Base-by-base conservation (phyloP, 2,888 invertebrate species). In the Strigamia transsilvanica region DNA sequence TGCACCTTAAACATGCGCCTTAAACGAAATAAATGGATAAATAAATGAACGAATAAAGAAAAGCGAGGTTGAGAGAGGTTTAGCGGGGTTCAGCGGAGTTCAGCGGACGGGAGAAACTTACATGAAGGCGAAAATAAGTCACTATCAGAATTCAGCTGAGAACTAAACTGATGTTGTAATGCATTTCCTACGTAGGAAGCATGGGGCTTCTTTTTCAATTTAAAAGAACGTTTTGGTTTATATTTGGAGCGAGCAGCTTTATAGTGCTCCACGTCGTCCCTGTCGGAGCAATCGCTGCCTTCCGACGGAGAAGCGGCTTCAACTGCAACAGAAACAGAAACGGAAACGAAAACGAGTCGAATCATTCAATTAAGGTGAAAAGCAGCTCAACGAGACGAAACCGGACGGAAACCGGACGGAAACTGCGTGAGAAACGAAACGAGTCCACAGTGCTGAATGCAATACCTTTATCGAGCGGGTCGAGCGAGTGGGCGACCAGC, bases 111-210 rank as follows among this genome's bases (percentile, higher is more conserved):
- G 27, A 27, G 51, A 80, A 79, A 88, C 88, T 88, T 87, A 88
- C 88, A 88, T 85, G 88, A 87, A 84, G 87, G 87, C 85, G 88
- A 87, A 85, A 88, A 89, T 87, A 89, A 88, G 83, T 89, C 89
- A 85, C 85, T 89, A 84, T 86, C 86, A 83, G 86, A 86, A 83
- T 85, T 85, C 82, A 86, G 85, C 83, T 84, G 85, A 81, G 84
- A 84, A 84, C 84, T 83, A 84, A 84, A 85, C 79, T 85, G 85
- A 82, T 83, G 84, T 61, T 84, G 83, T 34, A 84, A 80, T 73
- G 80, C 82, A 80, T 83, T 83, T 38, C 81, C 83, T 78, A 83
- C 34, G 66, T 78, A 82, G 34, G 80, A 83, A 46, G 82, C 80
- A 79, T 82, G 82, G 18, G 84, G 83, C 82, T 84, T 84, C 84